A percentile compares a stretch with the other conserved stretches of the same genome.
phyloP scores from a whole-genome alignment of 2,888 invertebrate genomes.

The Diarsia brunnea region DNA sequence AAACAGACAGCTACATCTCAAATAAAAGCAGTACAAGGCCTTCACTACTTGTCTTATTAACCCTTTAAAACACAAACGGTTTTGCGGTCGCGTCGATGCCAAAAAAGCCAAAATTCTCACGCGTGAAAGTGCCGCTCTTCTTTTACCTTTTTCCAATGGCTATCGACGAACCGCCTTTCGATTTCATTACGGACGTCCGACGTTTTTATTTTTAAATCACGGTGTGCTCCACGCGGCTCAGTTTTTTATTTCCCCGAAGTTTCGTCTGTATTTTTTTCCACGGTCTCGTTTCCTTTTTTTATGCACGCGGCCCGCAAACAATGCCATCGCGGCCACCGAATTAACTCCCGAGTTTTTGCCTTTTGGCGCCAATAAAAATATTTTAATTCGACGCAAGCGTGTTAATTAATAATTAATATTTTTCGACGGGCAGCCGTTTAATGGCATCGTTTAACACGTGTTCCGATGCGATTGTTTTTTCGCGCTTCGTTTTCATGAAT shows the following conservation, averaged over 20 bases:
- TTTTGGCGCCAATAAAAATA: constrained; percentile 90
- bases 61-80: constrained; percentile 72
- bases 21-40: constrained; percentile 30
- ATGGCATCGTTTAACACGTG: constrained; percentile 88
- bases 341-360: constrained; percentile 89
- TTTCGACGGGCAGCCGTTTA: constrained; percentile 86
- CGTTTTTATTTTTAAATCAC: constrained; percentile 90
- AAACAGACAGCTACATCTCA: constrained; percentile 20
- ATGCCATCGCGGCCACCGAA: constrained; percentile 89
- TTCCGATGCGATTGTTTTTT: constrained; percentile 88
- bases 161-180: constrained; percentile 91
- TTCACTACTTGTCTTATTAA: constrained; percentile 72
- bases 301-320: constrained; percentile 89
- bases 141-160: constrained; percentile 90
- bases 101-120: constrained; percentile 89
- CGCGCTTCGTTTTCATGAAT: constrained; percentile 89
- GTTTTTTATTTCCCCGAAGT: constrained; percentile 85
- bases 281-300: constrained; percentile 86
- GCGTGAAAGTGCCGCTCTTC: constrained; percentile 88
- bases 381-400: constrained; percentile 87
- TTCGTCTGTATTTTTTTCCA: constrained; percentile 86
- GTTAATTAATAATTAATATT: constrained; percentile 91
- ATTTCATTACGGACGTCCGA: constrained; percentile 90
- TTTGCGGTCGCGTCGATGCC: constrained; percentile 73
- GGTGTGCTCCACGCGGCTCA: constrained; percentile 84